Evolutionary conservation across 2,888 invertebrate genomes (phyloP).

Genomic region (Lepidocyrtinus sp.): DNA sequence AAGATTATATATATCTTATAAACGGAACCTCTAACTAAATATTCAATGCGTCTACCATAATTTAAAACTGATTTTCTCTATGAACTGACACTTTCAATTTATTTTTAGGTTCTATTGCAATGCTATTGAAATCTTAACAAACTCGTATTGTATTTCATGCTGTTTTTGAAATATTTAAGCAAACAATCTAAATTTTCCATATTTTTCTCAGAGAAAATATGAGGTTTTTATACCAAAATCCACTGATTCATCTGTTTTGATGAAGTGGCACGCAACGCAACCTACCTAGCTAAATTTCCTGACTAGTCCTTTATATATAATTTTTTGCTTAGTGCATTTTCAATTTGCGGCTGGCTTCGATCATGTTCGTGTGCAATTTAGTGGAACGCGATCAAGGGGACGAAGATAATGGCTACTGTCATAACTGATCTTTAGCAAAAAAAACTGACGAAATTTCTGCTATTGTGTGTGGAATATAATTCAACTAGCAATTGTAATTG

Average conservation of each 20-base stretch:
- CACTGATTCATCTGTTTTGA: no score
- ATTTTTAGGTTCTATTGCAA: no score
- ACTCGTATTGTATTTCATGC: no score
- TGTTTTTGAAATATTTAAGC: no score
- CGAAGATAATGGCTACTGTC: background rate
- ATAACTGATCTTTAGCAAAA: background rate
- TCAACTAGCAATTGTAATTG: background rate
- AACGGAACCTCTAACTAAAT: no score
- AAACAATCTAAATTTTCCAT: background rate
- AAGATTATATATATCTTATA: no score
- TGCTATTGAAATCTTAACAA: no score
- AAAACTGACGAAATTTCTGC: background rate
- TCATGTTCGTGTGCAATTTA: background rate
- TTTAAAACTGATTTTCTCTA: no score
- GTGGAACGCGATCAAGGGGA: background rate
- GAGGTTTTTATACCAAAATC: background rate
- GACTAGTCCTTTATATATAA: background rate
- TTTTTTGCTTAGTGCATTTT: background rate
- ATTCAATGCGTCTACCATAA: no score
- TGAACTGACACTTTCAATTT: no score
- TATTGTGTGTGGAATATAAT: background rate
- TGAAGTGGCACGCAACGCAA: no score
- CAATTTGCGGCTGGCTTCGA: background rate
- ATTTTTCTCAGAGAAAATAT: background rate
- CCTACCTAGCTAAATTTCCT: no score